Evolutionary conservation across 2,888 invertebrate genomes (phyloP).

Genomic region (Clepsis dumicolana): DNA sequence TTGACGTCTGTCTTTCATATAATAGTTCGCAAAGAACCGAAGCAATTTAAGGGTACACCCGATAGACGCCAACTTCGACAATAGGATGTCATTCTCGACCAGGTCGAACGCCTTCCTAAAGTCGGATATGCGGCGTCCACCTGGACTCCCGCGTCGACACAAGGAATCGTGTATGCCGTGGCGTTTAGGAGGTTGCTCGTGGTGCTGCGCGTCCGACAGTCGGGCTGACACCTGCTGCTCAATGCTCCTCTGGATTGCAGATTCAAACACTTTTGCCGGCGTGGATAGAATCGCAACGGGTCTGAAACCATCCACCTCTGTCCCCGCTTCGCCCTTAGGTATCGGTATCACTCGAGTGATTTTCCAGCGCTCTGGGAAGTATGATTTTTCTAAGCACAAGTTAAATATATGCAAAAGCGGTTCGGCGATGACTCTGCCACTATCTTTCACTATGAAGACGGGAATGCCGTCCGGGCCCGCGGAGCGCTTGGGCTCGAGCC

Average conservation of each 20-base stretch:
- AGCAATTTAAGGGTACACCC: too few species aligned
- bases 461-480: constrained; percentile 3
- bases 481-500: not conserved
- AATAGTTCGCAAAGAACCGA: too few species aligned
- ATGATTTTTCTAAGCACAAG: not conserved
- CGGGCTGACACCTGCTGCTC: too few species aligned
- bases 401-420: not conserved
- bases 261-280: not conserved
- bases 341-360: not conserved
- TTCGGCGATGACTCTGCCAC: not conserved
- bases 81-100: too few species aligned
- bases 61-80: too few species aligned
- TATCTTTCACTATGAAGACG: not conserved
- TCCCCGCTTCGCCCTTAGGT: not conserved
- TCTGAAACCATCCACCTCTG: not conserved
- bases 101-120: too few species aligned
- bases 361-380: constrained; percentile 3
- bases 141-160: too few species aligned
- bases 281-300: not conserved
- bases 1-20: too few species aligned
- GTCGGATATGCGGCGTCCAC: too few species aligned
- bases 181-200: too few species aligned
- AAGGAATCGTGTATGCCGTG: too few species aligned
- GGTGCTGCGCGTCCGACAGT: too few species aligned
- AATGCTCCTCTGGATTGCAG: not conserved